Conservation (phyloP, 2,113 vertebrate genomes). For the Grallaria varia region DNA sequence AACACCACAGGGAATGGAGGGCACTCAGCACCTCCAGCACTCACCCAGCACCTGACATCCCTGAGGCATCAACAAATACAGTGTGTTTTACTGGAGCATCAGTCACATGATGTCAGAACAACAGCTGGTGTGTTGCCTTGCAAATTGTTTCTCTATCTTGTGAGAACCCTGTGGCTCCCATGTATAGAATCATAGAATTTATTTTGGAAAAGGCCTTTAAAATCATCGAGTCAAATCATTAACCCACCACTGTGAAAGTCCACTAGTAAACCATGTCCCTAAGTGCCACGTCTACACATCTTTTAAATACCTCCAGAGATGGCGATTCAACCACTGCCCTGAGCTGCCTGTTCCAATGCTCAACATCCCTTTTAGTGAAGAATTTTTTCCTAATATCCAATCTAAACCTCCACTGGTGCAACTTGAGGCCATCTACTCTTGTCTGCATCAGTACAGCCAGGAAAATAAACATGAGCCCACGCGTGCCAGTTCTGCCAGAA, state of each 20-base stretch:
- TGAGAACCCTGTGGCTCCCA: background rate
- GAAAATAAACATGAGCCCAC: background rate
- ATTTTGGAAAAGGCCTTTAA: background rate
- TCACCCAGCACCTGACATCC: background rate
- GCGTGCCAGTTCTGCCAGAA: background rate
- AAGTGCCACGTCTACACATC: background rate
- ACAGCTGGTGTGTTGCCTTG: background rate
- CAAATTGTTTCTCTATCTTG: background rate
- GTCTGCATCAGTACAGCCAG: background rate
- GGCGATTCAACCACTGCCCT: background rate
- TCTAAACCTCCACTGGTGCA: background rate
- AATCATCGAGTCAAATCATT: background rate
- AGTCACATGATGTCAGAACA: background rate
- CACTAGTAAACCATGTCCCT: background rate
- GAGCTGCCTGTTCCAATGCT: background rate
- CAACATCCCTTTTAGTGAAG: background rate
- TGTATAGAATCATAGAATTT: background rate
- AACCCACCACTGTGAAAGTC: background rate
- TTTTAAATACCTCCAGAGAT: background rate
- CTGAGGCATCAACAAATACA: background rate
- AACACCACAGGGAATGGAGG: fast-evolving
- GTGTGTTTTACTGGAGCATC: background rate
- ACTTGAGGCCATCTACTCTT: background rate
- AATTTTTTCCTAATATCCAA: background rate
- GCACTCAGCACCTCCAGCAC: background rate